A percentile compares a stretch with the other conserved stretches of the same genome.
These are phyloP conservation scores for Channa argus DNA, from an alignment of 2,113 vertebrate genomes.

Conservation along the genomic window DNA sequence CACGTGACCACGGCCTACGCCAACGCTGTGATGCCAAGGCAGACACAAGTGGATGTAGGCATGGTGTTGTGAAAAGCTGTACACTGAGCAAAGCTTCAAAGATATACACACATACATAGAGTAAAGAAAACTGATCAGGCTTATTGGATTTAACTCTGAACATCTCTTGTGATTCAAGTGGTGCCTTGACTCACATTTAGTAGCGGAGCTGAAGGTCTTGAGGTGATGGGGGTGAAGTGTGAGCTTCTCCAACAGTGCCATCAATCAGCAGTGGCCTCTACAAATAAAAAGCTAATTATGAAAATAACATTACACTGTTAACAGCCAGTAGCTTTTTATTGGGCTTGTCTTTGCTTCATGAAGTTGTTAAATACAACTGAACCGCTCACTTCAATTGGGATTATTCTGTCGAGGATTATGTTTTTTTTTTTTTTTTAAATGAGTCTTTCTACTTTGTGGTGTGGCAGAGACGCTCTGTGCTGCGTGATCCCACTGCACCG, in stretches of 20 bases:
- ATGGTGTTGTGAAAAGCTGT: too few relatives aligned
- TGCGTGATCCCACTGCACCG: conserved; percentile 3
- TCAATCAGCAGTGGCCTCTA: not conserved
- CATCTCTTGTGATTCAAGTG: too few relatives aligned
- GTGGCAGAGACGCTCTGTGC: not conserved
- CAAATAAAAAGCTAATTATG: not conserved
- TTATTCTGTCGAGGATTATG: conserved; percentile 5
- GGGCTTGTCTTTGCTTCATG: not conserved
- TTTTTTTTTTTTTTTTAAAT: not conserved
- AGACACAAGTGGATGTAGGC: too few relatives aligned
- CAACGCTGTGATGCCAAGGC: too few relatives aligned
- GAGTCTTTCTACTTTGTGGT: not conserved
- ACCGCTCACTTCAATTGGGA: conserved; percentile 24
- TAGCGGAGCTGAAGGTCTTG: too few relatives aligned
- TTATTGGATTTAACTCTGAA: too few relatives aligned
- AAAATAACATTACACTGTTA: not conserved
- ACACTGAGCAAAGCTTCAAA: too few relatives aligned
- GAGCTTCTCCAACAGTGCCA: not conserved
- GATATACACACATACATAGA: too few relatives aligned
- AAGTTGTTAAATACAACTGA: conserved; percentile 14
- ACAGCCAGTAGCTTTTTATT: conserved; percentile 2
- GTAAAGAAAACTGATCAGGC: too few relatives aligned
- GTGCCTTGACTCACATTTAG: too few relatives aligned
- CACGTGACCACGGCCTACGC: too few relatives aligned
- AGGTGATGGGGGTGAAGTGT: too few relatives aligned